Base-by-base conservation (phyloP, 2,888 invertebrate species). In the Nephrotoma appendiculata region DNA sequence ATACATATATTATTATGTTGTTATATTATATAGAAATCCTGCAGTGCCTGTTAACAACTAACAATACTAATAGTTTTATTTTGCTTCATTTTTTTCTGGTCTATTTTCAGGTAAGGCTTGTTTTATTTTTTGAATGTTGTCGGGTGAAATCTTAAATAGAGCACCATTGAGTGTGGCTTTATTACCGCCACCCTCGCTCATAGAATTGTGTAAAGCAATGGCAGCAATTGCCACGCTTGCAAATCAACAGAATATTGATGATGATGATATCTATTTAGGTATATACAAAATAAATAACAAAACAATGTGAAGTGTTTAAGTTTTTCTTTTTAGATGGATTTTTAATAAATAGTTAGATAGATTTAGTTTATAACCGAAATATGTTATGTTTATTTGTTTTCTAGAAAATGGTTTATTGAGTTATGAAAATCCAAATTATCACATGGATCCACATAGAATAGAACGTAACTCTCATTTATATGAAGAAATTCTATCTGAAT, bases 381-480 rank as follows among this genome's bases (percentile, higher is more conserved):
- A 85, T 87, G 52, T 85, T 86, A 48, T 87, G 19, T 87, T 87
- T 85, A 43, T 41, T 31, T 57, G 11, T 86, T 83, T 15, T 84
- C 48, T 94, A 97, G 97, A 97, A 93, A 96, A 96, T 93, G 97
- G 97, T 91, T 94, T 96, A 88, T 93, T 97, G 90, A 97, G 97
- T 89, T 97, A 97, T 92, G 96, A 97, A 93, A 97, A 97, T 92
- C 97, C 97, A 42, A 97, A 97, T 92, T 97, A 97, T 92, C 96
- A 96, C 90, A 92, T 96, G 93, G 95, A 95, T 90, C 95, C 96
- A 87, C 92, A 95, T 96, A 89, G 96, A 95, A 86, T 93, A 94
- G 89, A 95, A 95, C 91, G 94, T 94, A 89, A 94, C 91, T 93
- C 93, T 89, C 95, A 96, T 89, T 93, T 96, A 87, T 96, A 95